Base-by-base conservation (phyloP, 2,888 invertebrate genomes). In the Clitarchus hookeri region DNA sequence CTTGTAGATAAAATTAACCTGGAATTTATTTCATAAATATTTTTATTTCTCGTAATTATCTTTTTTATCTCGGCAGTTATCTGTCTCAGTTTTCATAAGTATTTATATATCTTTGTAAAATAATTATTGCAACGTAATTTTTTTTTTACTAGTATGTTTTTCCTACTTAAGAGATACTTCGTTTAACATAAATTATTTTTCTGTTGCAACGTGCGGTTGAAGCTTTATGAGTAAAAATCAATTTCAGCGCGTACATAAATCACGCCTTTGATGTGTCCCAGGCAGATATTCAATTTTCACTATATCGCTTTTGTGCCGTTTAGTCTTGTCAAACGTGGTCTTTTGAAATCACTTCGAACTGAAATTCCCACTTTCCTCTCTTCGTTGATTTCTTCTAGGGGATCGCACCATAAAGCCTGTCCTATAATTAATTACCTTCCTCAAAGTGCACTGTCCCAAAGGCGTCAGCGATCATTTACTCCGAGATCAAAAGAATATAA, bases 371-470 rank as follows among this genome's bases (percentile, higher is more conserved):
- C 23, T 65, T 65, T 65, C 16, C 65, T n/a, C 23, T 65, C 65
- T 65, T 0, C 65, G 16, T 65, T 65, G 65, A 65, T 16, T 23
- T 65, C 65, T 8, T 65, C 65, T 65, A 65, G 65, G 16, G 65
- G 65, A n/a, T 65, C 65, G 65, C 16, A 19, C 65, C 8, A 23
- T 65, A 65, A 1, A 65, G 16, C 16, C 13, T n/a, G 65, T n/a
- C 65, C 65, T 65, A 65, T n/a, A 65, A 65, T 65, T 65, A 65
- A n/a, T 65, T 65, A 65, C 65, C 65, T 65, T 65, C 65, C 16
- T 65, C n/a, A 23, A 65, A 65, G 65, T 65, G n/a, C n/a, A n/a
- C 65, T 65, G 65, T 23, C 65, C n/a, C 65, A 65, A 8, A 65
- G n/a, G 65, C 65, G 65, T 65, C 65, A 23, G 65, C 65, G 65